These are phyloP conservation scores for Cheilosia vulpina DNA, from an alignment of 2,888 invertebrate species.

Conservation along the genomic window DNA sequence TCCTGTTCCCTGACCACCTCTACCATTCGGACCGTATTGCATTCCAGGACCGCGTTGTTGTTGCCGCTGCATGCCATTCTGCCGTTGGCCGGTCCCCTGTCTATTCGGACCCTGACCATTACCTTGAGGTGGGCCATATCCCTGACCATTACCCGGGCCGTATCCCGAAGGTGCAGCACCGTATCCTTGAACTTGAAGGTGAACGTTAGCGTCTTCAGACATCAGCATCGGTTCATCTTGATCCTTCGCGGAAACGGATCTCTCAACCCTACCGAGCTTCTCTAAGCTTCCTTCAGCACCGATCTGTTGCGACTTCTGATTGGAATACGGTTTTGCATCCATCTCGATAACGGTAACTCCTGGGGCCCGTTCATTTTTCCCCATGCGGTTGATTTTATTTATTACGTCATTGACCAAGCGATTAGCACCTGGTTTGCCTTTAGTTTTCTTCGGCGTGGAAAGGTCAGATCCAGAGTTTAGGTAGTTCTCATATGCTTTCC, in stretches of 20 bases:
- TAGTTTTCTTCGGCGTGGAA: no score
- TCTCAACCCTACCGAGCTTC: neutral
- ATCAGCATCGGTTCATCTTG: neutral
- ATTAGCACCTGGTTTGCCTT: no score
- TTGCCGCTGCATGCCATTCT: neutral
- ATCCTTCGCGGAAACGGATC: neutral
- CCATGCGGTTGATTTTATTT: no score
- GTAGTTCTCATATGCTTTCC: no score
- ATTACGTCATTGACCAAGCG: no score
- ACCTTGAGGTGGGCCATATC: neutral
- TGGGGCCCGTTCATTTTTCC: no score
- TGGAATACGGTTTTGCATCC: no score
- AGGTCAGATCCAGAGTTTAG: no score
- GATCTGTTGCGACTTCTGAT: neutral
- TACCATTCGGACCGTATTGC: conserved; percentile 19
- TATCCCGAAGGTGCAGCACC: neutral
- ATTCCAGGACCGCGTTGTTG: conserved; percentile 12
- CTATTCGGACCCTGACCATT: neutral
- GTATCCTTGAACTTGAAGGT: conserved; percentile 20
- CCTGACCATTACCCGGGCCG: conserved; percentile 13
- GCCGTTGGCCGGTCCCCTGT: neutral
- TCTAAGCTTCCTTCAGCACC: neutral
- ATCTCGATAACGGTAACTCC: no score
- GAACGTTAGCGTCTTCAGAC: conserved; percentile 14
- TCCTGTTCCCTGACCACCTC: conserved; percentile 7